A percentile compares a stretch with the other conserved stretches of the same genome.
Evolutionary conservation across 2,797 vertebrate species (phyloP).

Genomic region (Picus viridis): DNA sequence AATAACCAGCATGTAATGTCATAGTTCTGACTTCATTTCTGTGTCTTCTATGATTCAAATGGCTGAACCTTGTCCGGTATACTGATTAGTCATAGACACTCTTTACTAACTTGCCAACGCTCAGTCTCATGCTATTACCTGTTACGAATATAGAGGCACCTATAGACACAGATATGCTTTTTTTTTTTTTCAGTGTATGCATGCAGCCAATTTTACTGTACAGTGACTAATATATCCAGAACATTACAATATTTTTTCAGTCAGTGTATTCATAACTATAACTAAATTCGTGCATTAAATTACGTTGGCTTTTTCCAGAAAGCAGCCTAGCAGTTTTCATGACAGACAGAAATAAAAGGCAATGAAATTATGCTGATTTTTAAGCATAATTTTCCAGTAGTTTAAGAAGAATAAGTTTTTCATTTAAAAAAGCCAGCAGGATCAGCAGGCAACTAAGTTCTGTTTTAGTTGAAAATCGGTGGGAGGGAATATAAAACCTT

Average conservation of each 20-base stretch:
- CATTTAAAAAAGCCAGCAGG: slow-evolving; percentile 83
- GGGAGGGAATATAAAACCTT: slow-evolving; percentile 80
- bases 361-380: slow-evolving; percentile 83
- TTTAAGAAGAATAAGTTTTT: slow-evolving; percentile 84
- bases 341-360: slow-evolving; percentile 77
- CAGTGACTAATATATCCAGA: slow-evolving; percentile 45
- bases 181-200: not conserved
- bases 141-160: slow-evolving; percentile 20
- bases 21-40: slow-evolving; percentile 41
- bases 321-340: slow-evolving; percentile 69
- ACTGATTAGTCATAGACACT: not conserved
- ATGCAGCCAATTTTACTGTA: slow-evolving; percentile 18
- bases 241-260: slow-evolving; percentile 76
- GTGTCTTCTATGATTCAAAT: not conserved
- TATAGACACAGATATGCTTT: not conserved
- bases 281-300: slow-evolving; percentile 65
- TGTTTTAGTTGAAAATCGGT: slow-evolving; percentile 85
- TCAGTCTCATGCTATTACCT: slow-evolving; percentile 26
- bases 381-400: slow-evolving; percentile 85
- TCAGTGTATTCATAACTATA: slow-evolving; percentile 53
- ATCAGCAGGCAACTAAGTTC: slow-evolving; percentile 83
- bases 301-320: slow-evolving; percentile 52
- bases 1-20: not conserved
- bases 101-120: not conserved
- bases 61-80: not conserved